Conservation (phyloP, 2,888 invertebrate genomes). For the Rotaria macrura region DNA sequence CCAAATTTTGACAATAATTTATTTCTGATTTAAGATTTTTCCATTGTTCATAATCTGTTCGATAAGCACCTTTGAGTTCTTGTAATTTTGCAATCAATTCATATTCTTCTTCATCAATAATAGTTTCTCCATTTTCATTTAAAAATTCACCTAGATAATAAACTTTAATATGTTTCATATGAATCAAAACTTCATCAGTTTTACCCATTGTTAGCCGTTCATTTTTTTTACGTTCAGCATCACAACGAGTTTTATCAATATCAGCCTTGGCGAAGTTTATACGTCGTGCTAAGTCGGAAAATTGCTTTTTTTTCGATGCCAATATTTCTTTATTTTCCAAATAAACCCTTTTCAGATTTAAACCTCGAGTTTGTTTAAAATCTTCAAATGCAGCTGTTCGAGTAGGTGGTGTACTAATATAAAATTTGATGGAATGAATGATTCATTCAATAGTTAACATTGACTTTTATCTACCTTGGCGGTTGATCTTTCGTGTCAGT, state of each 20-base stretch:
- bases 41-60: conserved; percentile 44
- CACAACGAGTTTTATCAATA: conserved; percentile 41
- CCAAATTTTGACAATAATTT: conserved; percentile 49
- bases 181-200: background rate
- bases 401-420: conserved; percentile 45
- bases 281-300: conserved; percentile 43
- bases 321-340: conserved; percentile 49
- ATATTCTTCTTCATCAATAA: conserved; percentile 49
- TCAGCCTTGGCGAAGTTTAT: conserved; percentile 45
- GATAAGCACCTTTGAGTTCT: conserved; percentile 44
- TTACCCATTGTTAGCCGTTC: conserved; percentile 45
- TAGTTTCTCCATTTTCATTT: conserved; percentile 46
- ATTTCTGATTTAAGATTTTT: conserved; percentile 46
- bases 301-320: conserved; percentile 44
- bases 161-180: no score
- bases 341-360: conserved; percentile 48
- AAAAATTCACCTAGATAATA: conserved; percentile 24
- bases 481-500: background rate
- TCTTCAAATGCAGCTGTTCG: conserved; percentile 49
- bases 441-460: no score
- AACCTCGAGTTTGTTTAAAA: conserved; percentile 47
- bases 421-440: no score
- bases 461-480: background rate
- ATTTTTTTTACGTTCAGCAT: conserved; percentile 40
- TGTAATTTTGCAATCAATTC: conserved; percentile 44